Evolutionary conservation across 1,140 invertebrate genomes (phyloP).

Genomic region (Magallana angulata): DNA sequence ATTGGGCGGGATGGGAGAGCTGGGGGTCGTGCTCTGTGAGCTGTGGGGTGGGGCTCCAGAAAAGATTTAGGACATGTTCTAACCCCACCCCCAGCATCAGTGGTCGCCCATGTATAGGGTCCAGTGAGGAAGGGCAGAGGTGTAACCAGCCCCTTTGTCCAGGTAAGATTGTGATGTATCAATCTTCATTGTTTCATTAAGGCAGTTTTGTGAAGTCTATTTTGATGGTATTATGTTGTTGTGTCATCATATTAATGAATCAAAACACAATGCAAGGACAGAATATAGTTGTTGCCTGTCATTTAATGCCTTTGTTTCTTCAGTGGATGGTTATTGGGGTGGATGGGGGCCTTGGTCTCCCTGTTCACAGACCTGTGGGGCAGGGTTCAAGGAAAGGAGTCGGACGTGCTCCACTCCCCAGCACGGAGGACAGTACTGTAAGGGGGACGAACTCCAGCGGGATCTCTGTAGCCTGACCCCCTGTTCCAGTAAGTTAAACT

Average conservation of each 20-base stretch:
- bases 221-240: too few species aligned
- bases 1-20: conserved; percentile 73
- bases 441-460: conserved; percentile 68
- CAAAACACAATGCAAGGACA: neutral
- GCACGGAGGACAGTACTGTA: conserved; percentile 70
- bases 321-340: conserved; percentile 75
- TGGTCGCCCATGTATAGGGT: conserved; percentile 75
- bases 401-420: conserved; percentile 69
- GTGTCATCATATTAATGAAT: too few species aligned
- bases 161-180: conserved; percentile 60
- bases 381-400: conserved; percentile 54
- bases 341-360: conserved; percentile 74
- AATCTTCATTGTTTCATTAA: neutral
- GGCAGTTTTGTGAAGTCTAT: too few species aligned
- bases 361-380: conserved; percentile 74
- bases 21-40: conserved; percentile 75
- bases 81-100: conserved; percentile 75
- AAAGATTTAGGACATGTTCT: conserved; percentile 74
- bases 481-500: conserved; percentile 68
- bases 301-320: neutral
- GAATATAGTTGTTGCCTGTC: too few species aligned
- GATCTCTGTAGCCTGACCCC: conserved; percentile 65
- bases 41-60: conserved; percentile 74
- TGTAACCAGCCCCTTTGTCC: conserved; percentile 77
- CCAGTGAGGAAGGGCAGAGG: conserved; percentile 62